These are phyloP conservation scores for Drosophila tristis DNA, from an alignment of 1,140 invertebrate genomes.

Conservation along the genomic window DNA sequence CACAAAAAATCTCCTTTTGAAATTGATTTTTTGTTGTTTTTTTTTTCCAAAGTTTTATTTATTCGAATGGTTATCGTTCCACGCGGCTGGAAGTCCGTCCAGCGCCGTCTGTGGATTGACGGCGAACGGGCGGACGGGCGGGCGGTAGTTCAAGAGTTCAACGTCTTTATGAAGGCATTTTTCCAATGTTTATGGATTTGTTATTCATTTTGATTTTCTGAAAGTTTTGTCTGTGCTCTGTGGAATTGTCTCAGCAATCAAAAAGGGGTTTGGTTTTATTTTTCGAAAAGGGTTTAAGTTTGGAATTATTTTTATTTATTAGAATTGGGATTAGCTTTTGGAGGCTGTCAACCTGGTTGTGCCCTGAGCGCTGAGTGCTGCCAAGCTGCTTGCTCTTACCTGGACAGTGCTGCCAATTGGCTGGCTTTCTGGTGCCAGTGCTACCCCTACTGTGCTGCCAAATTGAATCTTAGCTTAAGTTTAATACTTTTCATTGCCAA, in stretches of 20 bases:
- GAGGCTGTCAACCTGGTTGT: too few relatives aligned
- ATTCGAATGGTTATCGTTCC: constrained; percentile 46
- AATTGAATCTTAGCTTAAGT: too few relatives aligned
- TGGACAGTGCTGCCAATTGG: too few relatives aligned
- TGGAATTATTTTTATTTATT: background rate
- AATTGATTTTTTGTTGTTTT: constrained; percentile 43
- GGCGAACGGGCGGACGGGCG: constrained; percentile 20
- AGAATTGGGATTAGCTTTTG: background rate
- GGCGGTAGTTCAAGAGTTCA: constrained; percentile 57
- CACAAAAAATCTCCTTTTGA: constrained; percentile 22
- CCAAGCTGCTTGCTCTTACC: too few relatives aligned
- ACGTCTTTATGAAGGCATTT: constrained; percentile 58
- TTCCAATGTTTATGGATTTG: constrained; percentile 44
- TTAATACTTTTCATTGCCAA: too few relatives aligned
- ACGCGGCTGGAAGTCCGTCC: too few relatives aligned
- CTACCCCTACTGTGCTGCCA: too few relatives aligned
- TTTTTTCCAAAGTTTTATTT: constrained; percentile 35
- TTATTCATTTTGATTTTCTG: constrained; percentile 22
- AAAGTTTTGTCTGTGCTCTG: constrained; percentile 3
- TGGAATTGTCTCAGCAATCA: constrained; percentile 14
- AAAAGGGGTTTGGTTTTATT: background rate
- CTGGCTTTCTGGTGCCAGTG: too few relatives aligned
- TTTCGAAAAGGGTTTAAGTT: constrained; percentile 1
- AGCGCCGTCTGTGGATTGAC: background rate
- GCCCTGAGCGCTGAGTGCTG: too few relatives aligned